These are phyloP conservation scores for Caenorhabditis doughertyi DNA, from an alignment of 2,888 invertebrate genomes.

Conservation along the genomic window DNA sequence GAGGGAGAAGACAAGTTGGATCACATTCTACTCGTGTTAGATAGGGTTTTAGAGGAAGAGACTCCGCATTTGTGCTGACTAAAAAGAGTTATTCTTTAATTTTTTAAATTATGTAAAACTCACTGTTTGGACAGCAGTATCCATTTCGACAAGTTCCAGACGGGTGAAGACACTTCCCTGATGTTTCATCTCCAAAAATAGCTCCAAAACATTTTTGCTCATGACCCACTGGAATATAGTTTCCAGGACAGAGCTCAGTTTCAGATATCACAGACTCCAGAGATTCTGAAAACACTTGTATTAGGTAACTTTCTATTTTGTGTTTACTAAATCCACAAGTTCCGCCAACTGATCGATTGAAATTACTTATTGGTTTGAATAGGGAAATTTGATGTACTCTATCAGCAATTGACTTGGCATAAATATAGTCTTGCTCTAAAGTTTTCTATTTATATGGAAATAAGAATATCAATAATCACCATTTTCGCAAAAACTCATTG, in stretches of 20 bases:
- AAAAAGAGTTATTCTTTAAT: not conserved
- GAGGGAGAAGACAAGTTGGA: not conserved
- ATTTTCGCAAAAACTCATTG: not conserved
- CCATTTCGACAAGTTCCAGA: not conserved
- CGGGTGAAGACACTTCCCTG: slow-evolving; percentile 9
- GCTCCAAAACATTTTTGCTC: slow-evolving; percentile 18
- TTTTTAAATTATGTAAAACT: not conserved
- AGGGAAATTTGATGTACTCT: too few relatives aligned
- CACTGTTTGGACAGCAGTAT: slow-evolving; percentile 2
- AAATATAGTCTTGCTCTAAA: too few relatives aligned
- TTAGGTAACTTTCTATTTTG: too few relatives aligned
- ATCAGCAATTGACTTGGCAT: too few relatives aligned
- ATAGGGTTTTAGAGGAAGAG: not conserved
- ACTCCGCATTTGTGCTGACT: not conserved
- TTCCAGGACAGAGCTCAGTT: slow-evolving; percentile 1
- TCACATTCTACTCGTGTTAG: slow-evolving; percentile 4
- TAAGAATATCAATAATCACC: not conserved
- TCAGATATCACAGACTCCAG: not conserved
- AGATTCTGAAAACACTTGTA: not conserved
- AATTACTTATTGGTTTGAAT: not conserved
- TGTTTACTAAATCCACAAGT: too few relatives aligned
- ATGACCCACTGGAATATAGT: not conserved
- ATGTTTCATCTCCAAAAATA: not conserved
- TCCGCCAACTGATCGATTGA: too few relatives aligned
- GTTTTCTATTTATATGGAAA: too few relatives aligned